These are phyloP conservation scores for Macquaria australasica DNA, from an alignment of 2,113 vertebrate species.

Conservation along the genomic window DNA sequence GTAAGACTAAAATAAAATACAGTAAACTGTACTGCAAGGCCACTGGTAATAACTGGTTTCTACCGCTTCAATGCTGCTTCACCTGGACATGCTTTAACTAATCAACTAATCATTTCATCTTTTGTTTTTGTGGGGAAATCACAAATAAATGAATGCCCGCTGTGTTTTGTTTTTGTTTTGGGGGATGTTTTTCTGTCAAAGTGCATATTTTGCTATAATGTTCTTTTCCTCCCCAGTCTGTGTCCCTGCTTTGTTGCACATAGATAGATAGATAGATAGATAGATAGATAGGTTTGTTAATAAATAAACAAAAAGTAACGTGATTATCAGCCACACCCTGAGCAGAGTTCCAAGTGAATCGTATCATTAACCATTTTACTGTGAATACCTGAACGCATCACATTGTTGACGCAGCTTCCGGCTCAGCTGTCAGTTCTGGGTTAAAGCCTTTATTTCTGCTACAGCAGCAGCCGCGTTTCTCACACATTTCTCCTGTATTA, in stretches of 20 bases:
- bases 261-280: background rate
- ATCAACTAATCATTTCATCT: background rate
- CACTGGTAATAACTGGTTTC: background rate
- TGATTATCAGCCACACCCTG: constrained; percentile 21
- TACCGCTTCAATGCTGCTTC: background rate
- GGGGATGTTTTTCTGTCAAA: background rate
- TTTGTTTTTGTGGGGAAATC: background rate
- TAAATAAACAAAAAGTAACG: background rate
- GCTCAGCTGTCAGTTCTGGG: constrained; percentile 25
- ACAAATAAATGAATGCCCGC: background rate
- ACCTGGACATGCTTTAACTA: background rate
- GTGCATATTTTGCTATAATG: background rate
- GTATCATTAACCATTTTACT: background rate
- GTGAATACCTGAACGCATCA: constrained; percentile 25
- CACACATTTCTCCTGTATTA: background rate
- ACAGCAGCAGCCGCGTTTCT: background rate
- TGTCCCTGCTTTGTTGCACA: background rate
- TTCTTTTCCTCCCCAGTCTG: background rate
- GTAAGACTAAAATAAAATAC: background rate
- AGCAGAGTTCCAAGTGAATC: background rate
- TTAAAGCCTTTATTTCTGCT: background rate
- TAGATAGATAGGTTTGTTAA: background rate
- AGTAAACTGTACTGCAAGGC: background rate
- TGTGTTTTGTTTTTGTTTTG: too few relatives aligned
- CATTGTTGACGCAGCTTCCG: constrained; percentile 69